phyloP scores from a whole-genome alignment of 92 coral and sea anemone genomes.

The Zoanthus solanderi region DNA sequence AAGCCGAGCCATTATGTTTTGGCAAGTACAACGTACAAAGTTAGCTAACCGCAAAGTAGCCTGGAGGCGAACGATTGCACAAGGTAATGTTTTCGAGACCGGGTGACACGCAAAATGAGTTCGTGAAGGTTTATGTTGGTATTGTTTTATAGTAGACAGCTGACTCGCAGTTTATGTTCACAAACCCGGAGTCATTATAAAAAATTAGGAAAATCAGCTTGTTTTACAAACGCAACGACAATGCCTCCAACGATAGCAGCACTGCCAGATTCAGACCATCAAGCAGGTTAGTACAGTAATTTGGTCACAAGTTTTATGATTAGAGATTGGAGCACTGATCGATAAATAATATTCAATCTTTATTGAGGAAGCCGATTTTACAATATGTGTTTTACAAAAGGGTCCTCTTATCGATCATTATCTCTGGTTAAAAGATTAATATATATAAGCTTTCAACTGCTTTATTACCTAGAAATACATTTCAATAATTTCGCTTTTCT shows the following conservation, averaged over 20 bases:
- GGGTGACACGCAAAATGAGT: not conserved
- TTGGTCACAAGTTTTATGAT: not conserved
- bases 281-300: slow-evolving; percentile 12
- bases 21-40: not conserved
- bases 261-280: slow-evolving; percentile 22
- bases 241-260: slow-evolving; percentile 68
- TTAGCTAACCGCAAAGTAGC: not conserved
- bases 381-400: too few species aligned
- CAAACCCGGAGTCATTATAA: not conserved
- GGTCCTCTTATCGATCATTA: too few species aligned
- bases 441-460: too few species aligned
- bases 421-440: too few species aligned
- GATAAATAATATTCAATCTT: too few species aligned
- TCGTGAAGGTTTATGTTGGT: not conserved
- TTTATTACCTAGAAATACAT: too few species aligned
- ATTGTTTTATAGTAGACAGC: not conserved
- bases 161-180: not conserved
- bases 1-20: not conserved
- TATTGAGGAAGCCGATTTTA: too few species aligned
- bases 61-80: slow-evolving; percentile 20
- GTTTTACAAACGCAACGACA: slow-evolving; percentile 21
- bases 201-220: not conserved
- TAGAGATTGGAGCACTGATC: too few species aligned
- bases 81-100: not conserved
- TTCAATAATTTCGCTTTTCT: too few species aligned